These are phyloP conservation scores for Podarcis raffonei DNA, from an alignment of 2,113 vertebrate species.

Conservation along the genomic window DNA sequence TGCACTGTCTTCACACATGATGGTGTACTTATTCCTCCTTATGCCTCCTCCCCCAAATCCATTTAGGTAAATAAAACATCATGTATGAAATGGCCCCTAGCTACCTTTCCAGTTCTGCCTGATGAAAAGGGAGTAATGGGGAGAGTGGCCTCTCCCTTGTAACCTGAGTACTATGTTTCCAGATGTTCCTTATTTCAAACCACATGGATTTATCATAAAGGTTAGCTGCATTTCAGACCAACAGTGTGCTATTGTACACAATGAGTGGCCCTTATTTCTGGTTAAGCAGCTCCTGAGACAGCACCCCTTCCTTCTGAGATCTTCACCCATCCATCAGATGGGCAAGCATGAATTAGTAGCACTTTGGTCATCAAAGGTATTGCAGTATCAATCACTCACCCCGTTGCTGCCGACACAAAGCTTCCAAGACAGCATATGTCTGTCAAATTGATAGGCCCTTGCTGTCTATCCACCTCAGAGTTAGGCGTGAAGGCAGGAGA, in stretches of 20 bases:
- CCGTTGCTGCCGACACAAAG: background rate
- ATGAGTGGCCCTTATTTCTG: background rate
- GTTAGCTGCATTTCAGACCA: background rate
- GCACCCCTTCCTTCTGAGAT: background rate
- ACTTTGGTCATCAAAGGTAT: background rate
- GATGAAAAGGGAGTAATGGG: background rate
- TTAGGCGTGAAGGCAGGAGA: slow-evolving; percentile 33
- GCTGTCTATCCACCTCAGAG: background rate
- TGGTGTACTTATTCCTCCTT: background rate
- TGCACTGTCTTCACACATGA: background rate
- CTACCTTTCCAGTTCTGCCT: background rate
- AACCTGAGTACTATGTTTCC: background rate
- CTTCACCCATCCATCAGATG: background rate
- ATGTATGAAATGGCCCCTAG: background rate
- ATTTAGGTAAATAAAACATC: background rate
- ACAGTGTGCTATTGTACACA: background rate
- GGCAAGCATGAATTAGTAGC: background rate
- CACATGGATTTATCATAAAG: slow-evolving; percentile 30
- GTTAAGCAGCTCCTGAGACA: too few relatives aligned
- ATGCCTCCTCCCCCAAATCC: too few relatives aligned
- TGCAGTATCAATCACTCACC: background rate
- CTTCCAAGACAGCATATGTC: background rate
- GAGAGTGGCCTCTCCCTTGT: background rate
- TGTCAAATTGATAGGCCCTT: background rate
- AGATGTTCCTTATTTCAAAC: slow-evolving; percentile 3